A percentile compares a stretch with the other conserved stretches of the same genome.
phyloP scores from a whole-genome alignment of 2,888 invertebrate genomes.

The Lochmaea capreae region DNA sequence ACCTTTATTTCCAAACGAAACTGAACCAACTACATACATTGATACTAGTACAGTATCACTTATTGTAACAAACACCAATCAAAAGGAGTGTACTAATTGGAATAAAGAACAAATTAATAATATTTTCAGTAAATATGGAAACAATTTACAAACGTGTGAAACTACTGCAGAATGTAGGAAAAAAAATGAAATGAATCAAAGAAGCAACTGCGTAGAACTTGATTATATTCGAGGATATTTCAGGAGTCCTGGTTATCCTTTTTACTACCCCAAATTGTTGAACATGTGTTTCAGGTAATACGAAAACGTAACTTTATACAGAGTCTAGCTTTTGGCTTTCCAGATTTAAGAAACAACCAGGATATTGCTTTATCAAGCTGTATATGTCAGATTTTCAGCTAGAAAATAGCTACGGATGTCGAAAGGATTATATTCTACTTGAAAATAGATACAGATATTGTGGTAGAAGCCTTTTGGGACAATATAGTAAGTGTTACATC shows the following conservation, averaged over 20 bases:
- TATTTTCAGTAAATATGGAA: slow-evolving; percentile 43
- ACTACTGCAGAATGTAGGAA: slow-evolving; percentile 24
- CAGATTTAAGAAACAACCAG: slow-evolving; percentile 63
- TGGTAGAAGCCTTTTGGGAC: slow-evolving; percentile 61
- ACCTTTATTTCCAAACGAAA: slow-evolving; percentile 48
- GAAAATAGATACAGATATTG: slow-evolving; percentile 63
- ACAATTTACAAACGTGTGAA: slow-evolving; percentile 44
- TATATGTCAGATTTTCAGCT: slow-evolving; percentile 65
- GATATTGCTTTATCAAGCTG: slow-evolving; percentile 63
- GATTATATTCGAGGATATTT: slow-evolving; percentile 61
- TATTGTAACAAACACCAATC: slow-evolving; percentile 49
- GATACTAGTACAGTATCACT: slow-evolving; percentile 52
- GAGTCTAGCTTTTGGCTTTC: slow-evolving; percentile 30
- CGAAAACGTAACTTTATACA: background rate
- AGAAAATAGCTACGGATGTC: slow-evolving; percentile 63
- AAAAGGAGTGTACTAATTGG: slow-evolving; percentile 50
- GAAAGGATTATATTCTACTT: slow-evolving; percentile 64
- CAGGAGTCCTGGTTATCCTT: slow-evolving; percentile 65
- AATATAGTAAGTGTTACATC: slow-evolving; percentile 58
- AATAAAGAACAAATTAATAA: slow-evolving; percentile 49
- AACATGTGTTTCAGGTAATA: slow-evolving; percentile 66
- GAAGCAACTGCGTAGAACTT: slow-evolving; percentile 59
- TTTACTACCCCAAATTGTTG: slow-evolving; percentile 63
- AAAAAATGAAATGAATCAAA: background rate
- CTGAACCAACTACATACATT: slow-evolving; percentile 58